A percentile compares a stretch with the other conserved stretches of the same genome.
Evolutionary conservation across 2,888 invertebrate species (phyloP).

Genomic region (Torymus aiolomorphi): DNA sequence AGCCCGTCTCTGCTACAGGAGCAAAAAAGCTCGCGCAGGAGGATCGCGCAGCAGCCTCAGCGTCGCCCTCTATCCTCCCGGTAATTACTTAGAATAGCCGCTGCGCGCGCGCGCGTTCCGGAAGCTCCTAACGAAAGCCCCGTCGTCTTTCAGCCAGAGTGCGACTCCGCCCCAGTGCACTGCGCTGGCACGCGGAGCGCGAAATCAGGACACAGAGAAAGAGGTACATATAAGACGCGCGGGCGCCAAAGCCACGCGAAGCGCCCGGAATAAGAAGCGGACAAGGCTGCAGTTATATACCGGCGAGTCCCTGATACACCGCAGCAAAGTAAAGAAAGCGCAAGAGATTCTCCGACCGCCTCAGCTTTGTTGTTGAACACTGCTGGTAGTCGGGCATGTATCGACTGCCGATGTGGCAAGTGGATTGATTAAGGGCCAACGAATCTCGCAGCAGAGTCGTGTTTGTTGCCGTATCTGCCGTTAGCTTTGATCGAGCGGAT

Average conservation of each 20-base stretch:
- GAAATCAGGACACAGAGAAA: slow-evolving; percentile 8
- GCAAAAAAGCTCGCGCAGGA: not conserved
- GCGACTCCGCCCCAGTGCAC: not conserved
- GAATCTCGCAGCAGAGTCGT: not conserved
- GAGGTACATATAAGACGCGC: too few relatives aligned
- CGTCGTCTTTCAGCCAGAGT: too few relatives aligned
- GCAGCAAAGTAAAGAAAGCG: not conserved
- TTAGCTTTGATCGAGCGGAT: too few relatives aligned
- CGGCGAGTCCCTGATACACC: too few relatives aligned
- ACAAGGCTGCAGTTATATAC: not conserved
- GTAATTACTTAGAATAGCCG: slow-evolving; percentile 17
- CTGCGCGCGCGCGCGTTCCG: too few relatives aligned
- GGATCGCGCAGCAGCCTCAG: too few relatives aligned
- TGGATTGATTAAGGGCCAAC: slow-evolving; percentile 23
- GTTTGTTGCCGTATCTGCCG: not conserved
- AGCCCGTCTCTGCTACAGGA: not conserved
- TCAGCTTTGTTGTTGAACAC: not conserved
- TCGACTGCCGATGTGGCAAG: slow-evolving; percentile 11
- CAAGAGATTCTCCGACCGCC: not conserved
- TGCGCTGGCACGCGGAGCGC: not conserved
- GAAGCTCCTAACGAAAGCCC: too few relatives aligned
- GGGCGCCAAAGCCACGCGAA: too few relatives aligned
- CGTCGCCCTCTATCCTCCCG: not conserved
- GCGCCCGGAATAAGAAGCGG: not conserved
- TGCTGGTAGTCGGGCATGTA: slow-evolving; percentile 4